phyloP scores from a whole-genome alignment of 2,797 vertebrate genomes.

The Cygnus olor region DNA sequence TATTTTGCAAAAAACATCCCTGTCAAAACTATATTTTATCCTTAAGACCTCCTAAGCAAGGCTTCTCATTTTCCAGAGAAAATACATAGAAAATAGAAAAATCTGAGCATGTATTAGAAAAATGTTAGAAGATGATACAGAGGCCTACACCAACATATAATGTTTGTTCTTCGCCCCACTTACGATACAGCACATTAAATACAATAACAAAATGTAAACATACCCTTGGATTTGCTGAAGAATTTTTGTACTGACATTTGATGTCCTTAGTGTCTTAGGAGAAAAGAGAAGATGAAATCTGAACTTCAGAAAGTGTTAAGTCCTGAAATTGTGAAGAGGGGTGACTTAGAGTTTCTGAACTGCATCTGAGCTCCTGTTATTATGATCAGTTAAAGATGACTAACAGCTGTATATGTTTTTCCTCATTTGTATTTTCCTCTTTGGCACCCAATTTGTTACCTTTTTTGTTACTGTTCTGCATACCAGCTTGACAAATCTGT shows the following conservation, averaged over 20 bases:
- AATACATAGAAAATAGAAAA: background rate
- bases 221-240: background rate
- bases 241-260: background rate
- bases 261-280: background rate
- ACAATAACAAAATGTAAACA: background rate
- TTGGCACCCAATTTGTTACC: background rate
- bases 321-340: background rate
- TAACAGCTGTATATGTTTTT: conserved; percentile 2
- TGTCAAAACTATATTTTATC: background rate
- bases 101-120: background rate
- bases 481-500: background rate
- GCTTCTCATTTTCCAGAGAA: background rate
- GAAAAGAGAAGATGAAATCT: background rate
- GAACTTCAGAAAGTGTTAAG: background rate
- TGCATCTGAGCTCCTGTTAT: background rate
- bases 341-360: background rate
- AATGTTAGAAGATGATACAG: background rate
- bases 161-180: background rate
- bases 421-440: conserved; percentile 26
- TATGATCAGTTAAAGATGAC: conserved; percentile 15
- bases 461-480: background rate
- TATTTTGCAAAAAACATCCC: background rate
- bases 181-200: background rate
- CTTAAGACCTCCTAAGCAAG: background rate
- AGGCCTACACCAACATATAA: background rate